Evolutionary conservation across 2,797 vertebrate genomes (phyloP), one percentile per base, ranked within the genome.

Genomic region (Sebastes cheni): DNA sequence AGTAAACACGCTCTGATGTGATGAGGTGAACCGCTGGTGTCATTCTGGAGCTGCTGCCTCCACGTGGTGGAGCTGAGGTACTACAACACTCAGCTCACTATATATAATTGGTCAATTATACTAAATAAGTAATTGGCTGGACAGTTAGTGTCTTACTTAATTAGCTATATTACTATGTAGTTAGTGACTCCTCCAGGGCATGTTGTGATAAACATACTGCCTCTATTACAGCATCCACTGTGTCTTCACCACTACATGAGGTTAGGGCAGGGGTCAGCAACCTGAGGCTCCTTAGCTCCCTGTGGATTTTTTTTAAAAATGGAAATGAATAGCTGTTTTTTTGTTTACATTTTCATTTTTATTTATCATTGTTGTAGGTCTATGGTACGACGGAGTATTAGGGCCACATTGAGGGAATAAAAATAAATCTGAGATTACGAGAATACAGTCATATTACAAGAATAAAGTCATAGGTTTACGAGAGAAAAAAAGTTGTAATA

Each of bases 1-100:
- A 94, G 87, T 91, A 92, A 89, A 93, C 81, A 67, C 84, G 82
- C 72, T 56, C 77, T 78, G 42, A 27, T 5, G 3, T 20, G 34
- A 61, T 6, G 32, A 52, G 29, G 11, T 1, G n/a, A n/a, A 6
- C 50, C 25, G 13, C 42, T 2, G 2, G 6, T n/a, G 1, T 32
- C 2, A 12, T 27, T 39, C 25, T 32, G 25, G 1, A 22, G 68
- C 42, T 90, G 62, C 89, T 86, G 91, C 86, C 74, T 0, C 52
- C 71, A 0, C 5, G 89, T 77, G 93, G 84, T 39, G 46, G 25
- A 87, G 36, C 20, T 14, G 22, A 50, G 75, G 39, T 62, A 89
- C 76, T 90, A 36, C 86, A 91, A 52, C 13, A 18, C 27, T 20
- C 16, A 29, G n/a, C 23, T 42, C 34, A 59, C 10, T 0, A 22